Conservation (phyloP, 1,140 invertebrate species). For the Uloborus diversus region DNA sequence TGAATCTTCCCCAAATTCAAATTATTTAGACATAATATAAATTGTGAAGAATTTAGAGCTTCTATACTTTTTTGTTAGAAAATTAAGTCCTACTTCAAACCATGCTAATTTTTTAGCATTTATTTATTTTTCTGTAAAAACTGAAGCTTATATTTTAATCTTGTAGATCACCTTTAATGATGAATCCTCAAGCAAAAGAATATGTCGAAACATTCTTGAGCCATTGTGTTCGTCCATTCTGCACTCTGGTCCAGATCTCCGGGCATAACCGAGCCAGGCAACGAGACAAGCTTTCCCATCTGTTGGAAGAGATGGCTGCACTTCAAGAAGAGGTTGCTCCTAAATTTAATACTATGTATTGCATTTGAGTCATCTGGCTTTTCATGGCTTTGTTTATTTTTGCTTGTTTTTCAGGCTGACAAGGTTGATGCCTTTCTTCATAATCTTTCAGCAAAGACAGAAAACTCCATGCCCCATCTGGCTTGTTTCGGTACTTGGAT, state of each 20-base stretch:
- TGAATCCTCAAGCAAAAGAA: constrained; percentile 74
- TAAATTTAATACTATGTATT: neutral
- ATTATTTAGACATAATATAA: no score
- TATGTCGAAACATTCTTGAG: constrained; percentile 89
- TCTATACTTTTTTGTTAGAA: no score
- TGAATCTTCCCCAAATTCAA: no score
- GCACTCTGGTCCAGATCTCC: constrained; percentile 73
- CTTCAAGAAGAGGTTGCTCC: constrained; percentile 95
- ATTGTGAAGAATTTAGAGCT: no score
- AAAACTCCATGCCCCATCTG: constrained; percentile 76
- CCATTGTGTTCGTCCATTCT: constrained; percentile 88
- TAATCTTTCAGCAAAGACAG: constrained; percentile 74
- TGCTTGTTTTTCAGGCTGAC: constrained; percentile 76
- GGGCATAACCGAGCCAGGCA: constrained; percentile 95
- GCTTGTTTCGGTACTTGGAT: constrained; percentile 96
- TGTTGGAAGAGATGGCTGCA: constrained; percentile 87
- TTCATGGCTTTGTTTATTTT: neutral
- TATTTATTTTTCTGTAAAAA: no score
- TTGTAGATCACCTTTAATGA: constrained; percentile 52
- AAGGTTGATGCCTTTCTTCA: constrained; percentile 87
- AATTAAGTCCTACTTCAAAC: no score
- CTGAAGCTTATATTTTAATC: no score
- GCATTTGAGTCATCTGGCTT: neutral
- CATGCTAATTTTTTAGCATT: no score
- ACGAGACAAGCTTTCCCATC: constrained; percentile 88